Evolutionary conservation across 2,888 invertebrate genomes (phyloP).

Genomic region (Nephrotoma appendiculata): DNA sequence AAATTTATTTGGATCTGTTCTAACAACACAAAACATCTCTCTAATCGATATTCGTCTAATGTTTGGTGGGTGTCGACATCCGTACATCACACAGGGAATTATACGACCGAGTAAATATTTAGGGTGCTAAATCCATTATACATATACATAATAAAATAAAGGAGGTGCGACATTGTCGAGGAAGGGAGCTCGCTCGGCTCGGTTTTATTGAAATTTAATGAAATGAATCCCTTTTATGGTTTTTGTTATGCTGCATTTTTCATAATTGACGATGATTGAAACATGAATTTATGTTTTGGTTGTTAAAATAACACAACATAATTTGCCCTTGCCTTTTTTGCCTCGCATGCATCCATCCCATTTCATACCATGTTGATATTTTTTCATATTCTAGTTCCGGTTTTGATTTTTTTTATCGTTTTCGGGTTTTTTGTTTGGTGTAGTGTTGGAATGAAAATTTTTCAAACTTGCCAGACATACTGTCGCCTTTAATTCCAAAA

Average conservation of each 20-base stretch:
- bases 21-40: background rate
- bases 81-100: background rate
- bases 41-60: background rate
- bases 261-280: constrained; percentile 3
- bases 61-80: constrained; percentile 5
- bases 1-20: background rate
- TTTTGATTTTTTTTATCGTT: background rate
- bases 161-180: constrained; percentile 2
- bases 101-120: background rate
- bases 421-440: background rate
- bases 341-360: background rate
- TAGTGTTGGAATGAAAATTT: background rate
- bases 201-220: background rate
- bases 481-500: background rate
- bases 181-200: background rate
- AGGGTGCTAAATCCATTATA: constrained; percentile 1
- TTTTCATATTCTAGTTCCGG: background rate
- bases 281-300: background rate
- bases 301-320: background rate
- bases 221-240: background rate
- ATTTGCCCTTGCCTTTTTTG: background rate
- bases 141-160: background rate
- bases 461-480: background rate
- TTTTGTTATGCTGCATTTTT: background rate
- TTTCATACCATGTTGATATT: background rate